A percentile compares a stretch with the other conserved stretches of the same genome.
phyloP scores from a whole-genome alignment of 1,140 invertebrate genomes.

The Sitobion miscanthi region DNA sequence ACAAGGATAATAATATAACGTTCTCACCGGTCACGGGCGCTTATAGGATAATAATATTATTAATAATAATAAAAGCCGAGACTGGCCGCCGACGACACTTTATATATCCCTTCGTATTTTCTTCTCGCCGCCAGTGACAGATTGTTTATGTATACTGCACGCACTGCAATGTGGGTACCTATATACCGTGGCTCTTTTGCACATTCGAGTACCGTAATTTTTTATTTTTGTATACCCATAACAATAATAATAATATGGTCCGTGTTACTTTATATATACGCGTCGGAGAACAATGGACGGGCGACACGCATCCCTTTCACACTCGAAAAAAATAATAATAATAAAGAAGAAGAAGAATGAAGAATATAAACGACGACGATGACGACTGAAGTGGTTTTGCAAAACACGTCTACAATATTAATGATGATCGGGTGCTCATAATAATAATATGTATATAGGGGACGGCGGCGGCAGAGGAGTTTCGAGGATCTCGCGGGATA shows the following conservation, averaged over 20 bases:
- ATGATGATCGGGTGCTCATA: constrained; percentile 43
- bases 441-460: constrained; percentile 19
- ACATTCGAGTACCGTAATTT: constrained; percentile 31
- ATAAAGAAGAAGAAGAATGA: constrained; percentile 30
- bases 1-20: constrained; percentile 19
- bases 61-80: constrained; percentile 23
- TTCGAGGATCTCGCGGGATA: constrained; percentile 26
- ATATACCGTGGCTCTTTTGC: background rate
- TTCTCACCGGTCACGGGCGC: constrained; percentile 49
- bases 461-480: constrained; percentile 33
- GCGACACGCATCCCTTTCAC: constrained; percentile 55
- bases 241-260: constrained; percentile 49
- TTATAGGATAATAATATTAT: constrained; percentile 39
- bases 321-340: constrained; percentile 38
- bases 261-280: constrained; percentile 41
- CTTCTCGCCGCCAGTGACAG: constrained; percentile 46
- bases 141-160: constrained; percentile 40
- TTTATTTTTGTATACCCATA: background rate
- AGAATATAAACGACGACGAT: constrained; percentile 37
- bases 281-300: constrained; percentile 49
- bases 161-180: background rate
- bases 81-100: constrained; percentile 33
- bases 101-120: constrained; percentile 31
- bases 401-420: constrained; percentile 56
- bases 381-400: constrained; percentile 54